A percentile compares a stretch with the other conserved stretches of the same genome.
Conservation (phyloP, 2,113 vertebrate genomes). For the Syrrhaptes paradoxus region DNA sequence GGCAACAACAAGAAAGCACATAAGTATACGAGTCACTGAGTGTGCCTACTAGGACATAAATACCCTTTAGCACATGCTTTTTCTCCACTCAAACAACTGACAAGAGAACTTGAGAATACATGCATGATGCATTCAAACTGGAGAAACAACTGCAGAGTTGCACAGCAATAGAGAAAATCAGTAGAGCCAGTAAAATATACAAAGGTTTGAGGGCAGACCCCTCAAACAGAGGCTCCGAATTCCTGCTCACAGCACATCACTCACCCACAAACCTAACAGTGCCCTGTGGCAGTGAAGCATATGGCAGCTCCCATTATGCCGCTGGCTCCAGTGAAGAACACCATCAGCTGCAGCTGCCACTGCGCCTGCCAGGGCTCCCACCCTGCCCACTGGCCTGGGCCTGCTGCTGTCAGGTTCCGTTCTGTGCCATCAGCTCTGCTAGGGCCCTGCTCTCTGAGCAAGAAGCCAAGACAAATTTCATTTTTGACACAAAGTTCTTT, state of each 20-base stretch:
- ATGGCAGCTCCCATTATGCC: fast-evolving
- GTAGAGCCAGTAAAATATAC: background rate
- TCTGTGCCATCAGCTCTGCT: background rate
- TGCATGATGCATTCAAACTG: background rate
- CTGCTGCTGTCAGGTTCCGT: background rate
- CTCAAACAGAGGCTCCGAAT: background rate
- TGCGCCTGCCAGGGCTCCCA: background rate
- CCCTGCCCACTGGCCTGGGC: background rate
- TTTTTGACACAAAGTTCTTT: background rate
- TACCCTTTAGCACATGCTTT: background rate
- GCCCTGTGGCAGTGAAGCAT: background rate
- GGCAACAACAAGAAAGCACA: background rate
- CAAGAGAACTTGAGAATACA: background rate
- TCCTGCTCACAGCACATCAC: background rate
- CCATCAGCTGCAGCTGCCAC: background rate
- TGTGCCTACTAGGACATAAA: background rate
- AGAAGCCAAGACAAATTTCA: background rate
- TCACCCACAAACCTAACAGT: background rate
- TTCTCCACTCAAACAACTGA: background rate
- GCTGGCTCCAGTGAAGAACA: background rate
- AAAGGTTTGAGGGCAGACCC: background rate
- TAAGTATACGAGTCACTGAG: background rate
- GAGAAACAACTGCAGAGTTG: background rate
- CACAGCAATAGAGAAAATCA: background rate
- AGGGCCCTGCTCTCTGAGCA: background rate